Base-by-base conservation (phyloP, 1,140 invertebrate genomes). In the Dendroctonus valens region DNA sequence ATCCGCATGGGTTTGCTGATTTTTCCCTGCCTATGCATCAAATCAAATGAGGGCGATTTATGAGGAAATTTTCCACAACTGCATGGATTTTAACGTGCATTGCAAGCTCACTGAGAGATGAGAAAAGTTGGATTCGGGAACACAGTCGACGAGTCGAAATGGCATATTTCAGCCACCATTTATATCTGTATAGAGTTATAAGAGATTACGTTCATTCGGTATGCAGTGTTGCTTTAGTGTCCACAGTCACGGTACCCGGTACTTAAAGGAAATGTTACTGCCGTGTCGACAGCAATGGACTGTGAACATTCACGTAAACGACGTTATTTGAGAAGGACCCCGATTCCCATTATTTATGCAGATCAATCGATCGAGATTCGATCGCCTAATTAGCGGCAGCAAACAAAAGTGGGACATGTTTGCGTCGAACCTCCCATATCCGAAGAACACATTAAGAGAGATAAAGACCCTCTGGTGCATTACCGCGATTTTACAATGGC, bases 171-270 rank as follows among this genome's bases (percentile, higher is more conserved):
- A 59, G 14, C 15, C 11, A 26, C 46, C 49, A 46, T 49, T 64
- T 55, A 54, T 55, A 54, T 15, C 49, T 26, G 41, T 55, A 64
- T 64, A 46, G 50, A 64, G 42, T 64, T 61, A 61, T 61, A 61
- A 61, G 50, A 11, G 38, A 61, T 61, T 57, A 53, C 52, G 54
- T 64, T 64, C 61, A 51, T 64, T 64, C 55, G 50, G 61, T 55
- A 64, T 64, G 52, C 61, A 51, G 61, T 44, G 61, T 64, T 55
- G 48, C 40, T 54, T 64, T 64, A 64, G 39, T 64, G 52, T 64
- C 52, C 15, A 37, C 26, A 55, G 52, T 64, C 61, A 64, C 61
- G 61, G 52, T 54, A 55, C 41, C 38, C 51, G 51, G 41, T 55
- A 55, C 44, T 40, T 64, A 54, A 64, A 64, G 54, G 37, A 55